Base-by-base conservation (phyloP, 2,888 invertebrate genomes). In the Cryptus viduatorius region DNA sequence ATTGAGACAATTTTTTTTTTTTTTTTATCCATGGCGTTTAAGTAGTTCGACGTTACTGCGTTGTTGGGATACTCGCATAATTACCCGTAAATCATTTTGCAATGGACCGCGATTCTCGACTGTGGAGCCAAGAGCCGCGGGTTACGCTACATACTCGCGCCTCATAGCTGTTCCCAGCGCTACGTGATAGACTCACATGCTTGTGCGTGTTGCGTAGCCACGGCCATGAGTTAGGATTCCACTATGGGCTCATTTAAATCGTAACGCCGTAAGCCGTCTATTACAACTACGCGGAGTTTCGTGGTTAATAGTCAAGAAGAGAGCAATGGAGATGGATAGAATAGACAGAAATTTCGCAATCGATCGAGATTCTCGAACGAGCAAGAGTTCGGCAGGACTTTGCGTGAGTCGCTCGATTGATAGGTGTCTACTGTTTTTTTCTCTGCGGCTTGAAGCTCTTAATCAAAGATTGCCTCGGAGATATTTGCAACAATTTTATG, bases 221-320 rank as follows among this genome's bases (percentile, higher is more conserved):
- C 71, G 71, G 46, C 76, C 82, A 76, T 65, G 53, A 61, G 67
- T 73, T 67, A 48, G 42, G 68, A 80, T 61, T 16, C 19, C 59
- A 48, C 64, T 53, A 67, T 56, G 37, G 72, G 65, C 77, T 82
- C 50, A 67, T 82, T 82, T 78, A 73, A 82, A 82, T 67, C 72
- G 82, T 78, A 82, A 72, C 77, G 56, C 64, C 56, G 68, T 37
- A 53, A 59, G 71, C 46, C 48, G 50, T 61, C 46, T 46, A 72
- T 67, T 77, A 77, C 72, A 59, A 24, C 67, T 50, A 67, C 48
- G 31, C 16, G 46, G 44, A 71, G 64, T 64, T 64, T 50, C 44
- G 67, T 46, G 46, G 12, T 46, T 24, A 56, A 16, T 16, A 61
- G 44, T 44, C 56, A 71, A 82, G 65, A 77, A 8, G 53, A 65